Percentiles rank a stretch among this genome's conserved stretches.
Evolutionary conservation across 2,797 vertebrate species (phyloP).

Genomic region (Phataginus tricuspis): DNA sequence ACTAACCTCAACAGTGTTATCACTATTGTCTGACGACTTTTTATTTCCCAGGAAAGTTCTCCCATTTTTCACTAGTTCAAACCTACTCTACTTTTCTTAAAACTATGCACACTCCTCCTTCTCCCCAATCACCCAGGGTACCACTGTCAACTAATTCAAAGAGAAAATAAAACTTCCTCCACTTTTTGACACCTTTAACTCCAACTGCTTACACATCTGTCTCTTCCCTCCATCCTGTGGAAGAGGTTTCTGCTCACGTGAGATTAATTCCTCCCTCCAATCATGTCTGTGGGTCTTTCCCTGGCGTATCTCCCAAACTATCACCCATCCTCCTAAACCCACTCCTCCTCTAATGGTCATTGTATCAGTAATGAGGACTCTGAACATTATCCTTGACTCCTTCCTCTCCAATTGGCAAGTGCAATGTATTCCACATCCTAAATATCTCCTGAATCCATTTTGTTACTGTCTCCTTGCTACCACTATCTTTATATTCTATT

Average conservation of each 20-base stretch:
- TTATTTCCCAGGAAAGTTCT: background rate
- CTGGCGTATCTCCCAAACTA: background rate
- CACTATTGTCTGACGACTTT: background rate
- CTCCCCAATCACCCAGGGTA: background rate
- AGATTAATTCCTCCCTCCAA: background rate
- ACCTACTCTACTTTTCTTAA: background rate
- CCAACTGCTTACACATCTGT: background rate
- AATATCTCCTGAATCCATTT: background rate
- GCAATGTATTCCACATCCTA: background rate
- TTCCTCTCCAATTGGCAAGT: background rate
- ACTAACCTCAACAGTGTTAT: background rate
- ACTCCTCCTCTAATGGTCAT: background rate
- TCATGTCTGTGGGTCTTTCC: background rate
- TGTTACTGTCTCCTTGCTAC: background rate
- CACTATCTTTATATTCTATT: background rate
- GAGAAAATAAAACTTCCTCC: slow-evolving; percentile 13
- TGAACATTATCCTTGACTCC: background rate
- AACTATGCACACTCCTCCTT: background rate
- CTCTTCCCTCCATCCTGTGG: background rate
- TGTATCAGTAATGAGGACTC: background rate
- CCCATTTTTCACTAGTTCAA: slow-evolving; percentile 30
- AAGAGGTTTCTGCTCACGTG: background rate
- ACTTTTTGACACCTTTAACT: slow-evolving; percentile 12
- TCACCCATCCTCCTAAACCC: background rate
- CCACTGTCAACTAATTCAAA: background rate